Evolutionary conservation across 35 echinoderm and acorn worm genomes (phyloP).

Genomic region (Lytechinus variegatus): DNA sequence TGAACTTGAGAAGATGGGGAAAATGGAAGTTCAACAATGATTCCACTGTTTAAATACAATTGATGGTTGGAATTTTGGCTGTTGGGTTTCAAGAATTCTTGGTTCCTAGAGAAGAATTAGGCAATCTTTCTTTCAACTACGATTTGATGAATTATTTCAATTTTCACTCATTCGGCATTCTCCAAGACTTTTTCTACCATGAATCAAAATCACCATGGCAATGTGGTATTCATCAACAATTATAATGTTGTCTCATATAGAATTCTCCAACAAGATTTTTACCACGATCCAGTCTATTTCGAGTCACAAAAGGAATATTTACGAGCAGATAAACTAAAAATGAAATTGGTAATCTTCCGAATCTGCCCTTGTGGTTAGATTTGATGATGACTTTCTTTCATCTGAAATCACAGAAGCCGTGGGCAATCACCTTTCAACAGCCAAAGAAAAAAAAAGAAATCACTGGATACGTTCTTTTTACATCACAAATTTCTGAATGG

Average conservation of each 20-base stretch:
- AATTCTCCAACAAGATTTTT: neutral
- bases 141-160: neutral
- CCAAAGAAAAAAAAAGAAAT: neutral
- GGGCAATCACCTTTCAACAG: neutral
- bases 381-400: neutral
- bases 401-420: neutral
- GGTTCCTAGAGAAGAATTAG: neutral
- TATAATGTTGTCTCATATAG: neutral
- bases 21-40: neutral
- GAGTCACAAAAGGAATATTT: neutral
- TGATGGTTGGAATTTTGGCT: neutral
- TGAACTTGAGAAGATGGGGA: neutral
- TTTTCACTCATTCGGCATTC: neutral
- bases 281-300: neutral
- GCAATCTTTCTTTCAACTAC: neutral
- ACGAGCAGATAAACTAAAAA: neutral
- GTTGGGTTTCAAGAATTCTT: neutral
- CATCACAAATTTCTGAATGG: neutral
- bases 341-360: neutral
- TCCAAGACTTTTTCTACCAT: neutral
- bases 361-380: neutral
- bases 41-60: neutral
- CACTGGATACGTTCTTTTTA: neutral
- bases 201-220: neutral
- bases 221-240: neutral